These are phyloP conservation scores for Drosophila lacteicornis DNA, from an alignment of 1,140 invertebrate genomes.

Conservation along the genomic window DNA sequence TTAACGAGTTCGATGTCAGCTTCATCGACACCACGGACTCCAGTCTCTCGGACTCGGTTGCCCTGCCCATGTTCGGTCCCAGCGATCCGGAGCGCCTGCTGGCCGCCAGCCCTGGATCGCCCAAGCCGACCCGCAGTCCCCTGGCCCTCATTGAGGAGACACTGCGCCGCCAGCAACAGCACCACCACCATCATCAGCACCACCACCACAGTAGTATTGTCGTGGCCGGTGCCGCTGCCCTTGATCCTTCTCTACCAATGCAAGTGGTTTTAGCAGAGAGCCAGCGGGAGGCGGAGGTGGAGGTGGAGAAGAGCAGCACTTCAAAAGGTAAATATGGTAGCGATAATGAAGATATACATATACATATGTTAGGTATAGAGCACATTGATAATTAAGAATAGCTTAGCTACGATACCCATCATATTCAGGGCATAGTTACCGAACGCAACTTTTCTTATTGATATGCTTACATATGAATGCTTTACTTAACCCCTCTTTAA, in stretches of 20 bases:
- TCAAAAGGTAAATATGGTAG: slow-evolving; percentile 67
- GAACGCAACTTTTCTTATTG: slow-evolving; percentile 75
- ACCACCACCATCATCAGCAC: slow-evolving; percentile 55
- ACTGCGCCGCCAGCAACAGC: slow-evolving; percentile 71
- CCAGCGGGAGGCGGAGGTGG: slow-evolving; percentile 40
- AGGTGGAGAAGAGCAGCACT: slow-evolving; percentile 61
- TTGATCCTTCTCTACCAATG: slow-evolving; percentile 49
- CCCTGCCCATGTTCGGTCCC: slow-evolving; percentile 86
- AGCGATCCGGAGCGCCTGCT: slow-evolving; percentile 86
- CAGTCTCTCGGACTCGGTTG: slow-evolving; percentile 87
- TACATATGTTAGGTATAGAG: slow-evolving; percentile 40
- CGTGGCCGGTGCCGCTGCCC: slow-evolving; percentile 30
- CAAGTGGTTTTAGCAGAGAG: slow-evolving; percentile 45
- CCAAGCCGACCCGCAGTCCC: slow-evolving; percentile 85
- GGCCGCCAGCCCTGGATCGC: slow-evolving; percentile 85
- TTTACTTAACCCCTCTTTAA: slow-evolving; percentile 67
- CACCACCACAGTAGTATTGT: slow-evolving; percentile 28
- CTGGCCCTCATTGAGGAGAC: slow-evolving; percentile 85
- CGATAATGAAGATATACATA: slow-evolving; percentile 1
- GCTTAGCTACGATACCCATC: slow-evolving; percentile 77
- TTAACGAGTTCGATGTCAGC: slow-evolving; percentile 85
- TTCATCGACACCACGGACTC: slow-evolving; percentile 88
- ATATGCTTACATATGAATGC: slow-evolving; percentile 57
- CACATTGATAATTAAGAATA: slow-evolving; percentile 58
- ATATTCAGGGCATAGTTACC: slow-evolving; percentile 49